Conservation (phyloP, 2,797 vertebrate genomes). For the Rhincodon typus region DNA sequence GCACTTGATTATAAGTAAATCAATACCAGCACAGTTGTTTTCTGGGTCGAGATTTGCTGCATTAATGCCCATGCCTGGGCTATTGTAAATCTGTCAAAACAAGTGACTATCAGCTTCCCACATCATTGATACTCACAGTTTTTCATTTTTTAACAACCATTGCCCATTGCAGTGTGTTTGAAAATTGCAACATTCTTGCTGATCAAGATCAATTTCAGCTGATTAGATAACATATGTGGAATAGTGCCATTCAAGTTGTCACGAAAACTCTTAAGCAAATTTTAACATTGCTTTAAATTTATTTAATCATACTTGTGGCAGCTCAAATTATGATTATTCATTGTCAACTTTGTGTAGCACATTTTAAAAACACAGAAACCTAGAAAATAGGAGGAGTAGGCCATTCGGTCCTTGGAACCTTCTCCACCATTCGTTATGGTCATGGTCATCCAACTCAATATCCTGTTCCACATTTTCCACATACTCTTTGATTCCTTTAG, state of each 20-base stretch:
- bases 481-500: no score
- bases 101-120: conserved; percentile 12
- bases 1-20: conserved; percentile 38
- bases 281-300: not conserved
- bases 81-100: conserved; percentile 30
- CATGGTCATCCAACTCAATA: no score
- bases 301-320: not conserved
- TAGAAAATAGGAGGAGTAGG: no score
- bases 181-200: not conserved
- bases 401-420: no score
- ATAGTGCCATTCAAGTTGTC: not conserved
- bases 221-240: not conserved
- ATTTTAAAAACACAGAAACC: not conserved
- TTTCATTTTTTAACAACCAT: not conserved
- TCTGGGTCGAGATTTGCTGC: conserved; percentile 42
- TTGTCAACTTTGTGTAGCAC: not conserved
- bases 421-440: no score
- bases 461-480: no score
- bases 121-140: not conserved
- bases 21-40: conserved; percentile 48
- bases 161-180: not conserved
- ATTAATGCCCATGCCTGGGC: conserved; percentile 7
- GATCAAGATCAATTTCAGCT: not conserved
- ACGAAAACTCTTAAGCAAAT: not conserved
- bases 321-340: not conserved